Evolutionary conservation across 2,888 invertebrate species (phyloP).

Genomic region (Eristalinus aeneus): DNA sequence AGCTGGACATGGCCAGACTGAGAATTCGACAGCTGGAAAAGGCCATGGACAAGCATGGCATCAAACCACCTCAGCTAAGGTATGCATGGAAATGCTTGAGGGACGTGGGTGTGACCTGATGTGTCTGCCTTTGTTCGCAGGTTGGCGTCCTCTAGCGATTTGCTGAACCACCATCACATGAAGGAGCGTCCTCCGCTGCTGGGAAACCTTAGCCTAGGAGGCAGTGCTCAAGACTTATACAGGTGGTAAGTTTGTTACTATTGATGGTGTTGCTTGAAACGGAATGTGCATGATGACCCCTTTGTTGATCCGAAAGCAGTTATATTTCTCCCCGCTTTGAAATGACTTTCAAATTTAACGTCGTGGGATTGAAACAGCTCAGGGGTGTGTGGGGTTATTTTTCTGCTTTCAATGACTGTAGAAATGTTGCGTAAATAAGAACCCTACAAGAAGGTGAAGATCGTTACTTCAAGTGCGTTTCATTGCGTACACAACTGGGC

Average conservation of each 20-base stretch:
- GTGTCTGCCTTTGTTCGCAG: constrained; percentile 75
- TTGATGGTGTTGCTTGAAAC: constrained; percentile 59
- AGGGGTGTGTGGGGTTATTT: no score
- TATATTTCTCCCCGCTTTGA: no score
- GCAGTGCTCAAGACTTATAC: constrained; percentile 81
- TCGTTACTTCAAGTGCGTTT: no score
- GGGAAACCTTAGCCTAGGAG: constrained; percentile 80
- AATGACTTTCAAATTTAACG: no score
- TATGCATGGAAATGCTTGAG: constrained; percentile 72
- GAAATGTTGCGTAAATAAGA: no score
- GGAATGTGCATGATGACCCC: constrained; percentile 54
- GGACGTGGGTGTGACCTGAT: not conserved
- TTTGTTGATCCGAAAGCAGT: not conserved
- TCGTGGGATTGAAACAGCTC: no score
- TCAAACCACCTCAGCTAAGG: constrained; percentile 88
- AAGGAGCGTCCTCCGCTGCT: constrained; percentile 83
- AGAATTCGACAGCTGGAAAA: constrained; percentile 93
- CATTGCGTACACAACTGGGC: no score
- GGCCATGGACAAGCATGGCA: constrained; percentile 91
- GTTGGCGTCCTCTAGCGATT: constrained; percentile 84
- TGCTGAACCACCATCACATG: constrained; percentile 82
- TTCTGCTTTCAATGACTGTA: no score
- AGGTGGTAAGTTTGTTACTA: constrained; percentile 80
- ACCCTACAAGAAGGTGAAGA: no score
- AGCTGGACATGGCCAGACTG: constrained; percentile 92